These are phyloP conservation scores for Pantherophis guttatus DNA, from an alignment of 2,113 vertebrate genomes.

Conservation along the genomic window DNA sequence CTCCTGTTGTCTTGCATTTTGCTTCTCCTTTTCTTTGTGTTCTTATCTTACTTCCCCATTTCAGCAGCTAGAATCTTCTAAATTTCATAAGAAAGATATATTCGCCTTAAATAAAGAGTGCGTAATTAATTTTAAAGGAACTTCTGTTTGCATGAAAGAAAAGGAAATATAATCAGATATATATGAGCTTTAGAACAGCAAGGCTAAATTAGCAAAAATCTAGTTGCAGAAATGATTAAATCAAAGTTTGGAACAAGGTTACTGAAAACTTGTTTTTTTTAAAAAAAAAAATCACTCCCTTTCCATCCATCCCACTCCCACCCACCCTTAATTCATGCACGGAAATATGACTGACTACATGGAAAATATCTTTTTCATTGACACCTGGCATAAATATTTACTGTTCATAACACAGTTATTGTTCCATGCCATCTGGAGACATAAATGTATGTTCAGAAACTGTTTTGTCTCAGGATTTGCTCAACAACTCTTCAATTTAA, in stretches of 20 bases:
- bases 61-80: not conserved
- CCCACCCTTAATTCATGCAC: not conserved
- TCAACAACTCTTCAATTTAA: not conserved
- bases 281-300: not conserved
- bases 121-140: constrained; percentile 21
- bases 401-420: not conserved
- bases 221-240: constrained; percentile 36
- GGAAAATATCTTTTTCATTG: not conserved
- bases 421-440: not conserved
- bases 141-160: constrained; percentile 16
- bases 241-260: constrained; percentile 45
- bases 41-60: not conserved
- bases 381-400: not conserved
- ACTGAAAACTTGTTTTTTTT: not conserved
- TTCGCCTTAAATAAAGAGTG: not conserved
- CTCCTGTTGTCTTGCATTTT: too few species aligned
- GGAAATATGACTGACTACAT: not conserved
- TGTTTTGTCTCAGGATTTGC: not conserved
- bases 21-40: not conserved
- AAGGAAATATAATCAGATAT: constrained; percentile 37
- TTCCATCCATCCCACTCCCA: not conserved
- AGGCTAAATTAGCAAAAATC: constrained; percentile 15
- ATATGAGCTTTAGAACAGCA: constrained; percentile 40
- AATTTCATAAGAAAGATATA: not conserved
- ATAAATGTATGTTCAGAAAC: not conserved